A percentile compares a stretch with the other conserved stretches of the same genome.
These are phyloP conservation scores for Neuroterus valhalla DNA, from an alignment of 1,140 invertebrate genomes.

Conservation along the genomic window DNA sequence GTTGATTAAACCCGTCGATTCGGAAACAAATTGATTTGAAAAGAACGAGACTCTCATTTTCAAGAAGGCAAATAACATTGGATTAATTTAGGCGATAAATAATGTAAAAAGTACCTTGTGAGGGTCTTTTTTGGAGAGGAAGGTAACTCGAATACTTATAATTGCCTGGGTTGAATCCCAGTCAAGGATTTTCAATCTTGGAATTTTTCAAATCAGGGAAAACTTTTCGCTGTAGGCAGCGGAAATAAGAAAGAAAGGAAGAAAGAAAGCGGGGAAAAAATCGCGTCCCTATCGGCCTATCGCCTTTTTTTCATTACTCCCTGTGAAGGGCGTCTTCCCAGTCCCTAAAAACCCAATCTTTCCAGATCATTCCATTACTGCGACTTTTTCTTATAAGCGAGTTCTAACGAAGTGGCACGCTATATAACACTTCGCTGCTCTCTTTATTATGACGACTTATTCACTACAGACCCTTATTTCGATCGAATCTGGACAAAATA, in stretches of 20 bases:
- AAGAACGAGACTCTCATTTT: neutral
- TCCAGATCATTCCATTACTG: constrained; percentile 37
- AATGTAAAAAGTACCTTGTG: neutral
- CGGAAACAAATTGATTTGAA: too few relatives aligned
- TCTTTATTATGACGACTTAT: constrained; percentile 8
- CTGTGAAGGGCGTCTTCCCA: constrained; percentile 37
- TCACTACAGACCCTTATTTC: constrained; percentile 5
- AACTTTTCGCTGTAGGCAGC: constrained; percentile 8
- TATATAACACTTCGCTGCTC: constrained; percentile 6
- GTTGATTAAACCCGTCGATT: too few relatives aligned
- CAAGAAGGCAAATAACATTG: neutral
- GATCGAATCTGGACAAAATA: neutral
- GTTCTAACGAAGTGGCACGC: constrained; percentile 26
- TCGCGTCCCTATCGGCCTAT: constrained; percentile 30
- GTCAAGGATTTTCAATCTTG: constrained; percentile 49
- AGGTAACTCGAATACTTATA: constrained; percentile 45
- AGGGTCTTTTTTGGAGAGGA: constrained; percentile 28
- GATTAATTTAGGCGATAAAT: constrained; percentile 4
- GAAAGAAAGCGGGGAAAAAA: constrained; percentile 38
- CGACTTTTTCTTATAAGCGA: constrained; percentile 20
- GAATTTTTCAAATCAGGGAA: neutral
- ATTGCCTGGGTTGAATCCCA: constrained; percentile 46
- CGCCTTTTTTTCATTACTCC: constrained; percentile 48
- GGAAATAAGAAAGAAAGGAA: constrained; percentile 29
- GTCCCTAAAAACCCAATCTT: constrained; percentile 40